A percentile compares a stretch with the other conserved stretches of the same genome.
These are phyloP conservation scores for Copsychus sechellarum DNA, from an alignment of 2,113 vertebrate species.

Conservation along the genomic window DNA sequence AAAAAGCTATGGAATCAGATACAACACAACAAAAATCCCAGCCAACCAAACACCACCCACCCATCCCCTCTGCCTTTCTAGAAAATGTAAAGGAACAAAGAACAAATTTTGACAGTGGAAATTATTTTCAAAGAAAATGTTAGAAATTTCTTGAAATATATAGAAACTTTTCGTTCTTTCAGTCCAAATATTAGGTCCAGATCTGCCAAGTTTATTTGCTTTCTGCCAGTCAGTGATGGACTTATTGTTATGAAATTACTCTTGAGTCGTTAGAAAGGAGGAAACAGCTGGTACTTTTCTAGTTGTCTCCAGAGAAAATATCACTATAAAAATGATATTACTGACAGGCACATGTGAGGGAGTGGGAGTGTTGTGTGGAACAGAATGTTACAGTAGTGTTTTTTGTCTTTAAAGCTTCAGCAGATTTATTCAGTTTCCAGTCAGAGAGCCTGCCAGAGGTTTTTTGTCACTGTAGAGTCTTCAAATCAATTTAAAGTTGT, in stretches of 20 bases:
- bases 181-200: not conserved
- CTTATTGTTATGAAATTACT: not conserved
- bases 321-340: not conserved
- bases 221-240: not conserved
- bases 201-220: not conserved
- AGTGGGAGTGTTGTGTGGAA: constrained; percentile 18
- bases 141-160: not conserved
- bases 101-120: not conserved
- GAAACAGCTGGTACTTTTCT: constrained; percentile 5
- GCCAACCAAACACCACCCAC: not conserved
- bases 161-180: not conserved
- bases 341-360: not conserved
- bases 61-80: accelerated
- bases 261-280: not conserved
- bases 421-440: not conserved
- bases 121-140: not conserved
- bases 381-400: not conserved
- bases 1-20: not conserved
- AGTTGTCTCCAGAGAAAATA: not conserved
- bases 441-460: not conserved
- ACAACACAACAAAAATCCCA: not conserved
- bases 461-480: not conserved
- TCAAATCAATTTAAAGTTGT: not conserved
- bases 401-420: not conserved
- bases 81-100: not conserved